Percentiles rank a stretch among this genome's conserved stretches.
These are phyloP conservation scores for Cynodonichthys magdalenae DNA, from an alignment of 2,797 vertebrate genomes.

Conservation along the genomic window DNA sequence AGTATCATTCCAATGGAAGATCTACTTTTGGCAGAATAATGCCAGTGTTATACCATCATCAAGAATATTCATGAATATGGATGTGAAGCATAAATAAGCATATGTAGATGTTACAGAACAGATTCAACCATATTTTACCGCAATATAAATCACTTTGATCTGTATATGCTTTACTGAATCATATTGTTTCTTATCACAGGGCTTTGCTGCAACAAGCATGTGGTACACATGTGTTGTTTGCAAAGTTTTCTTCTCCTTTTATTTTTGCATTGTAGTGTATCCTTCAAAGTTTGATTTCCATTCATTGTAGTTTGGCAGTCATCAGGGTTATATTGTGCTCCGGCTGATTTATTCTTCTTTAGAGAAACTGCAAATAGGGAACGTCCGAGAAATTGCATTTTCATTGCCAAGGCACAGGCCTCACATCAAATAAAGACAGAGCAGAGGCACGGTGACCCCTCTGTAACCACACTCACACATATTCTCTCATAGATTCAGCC, in stretches of 20 bases:
- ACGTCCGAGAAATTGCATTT: slow-evolving; percentile 69
- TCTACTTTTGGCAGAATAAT: slow-evolving; percentile 77
- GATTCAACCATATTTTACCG: slow-evolving; percentile 59
- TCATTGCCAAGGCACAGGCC: slow-evolving; percentile 62
- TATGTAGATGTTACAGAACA: slow-evolving; percentile 72
- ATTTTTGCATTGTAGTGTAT: slow-evolving; percentile 49
- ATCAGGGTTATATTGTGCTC: slow-evolving; percentile 40
- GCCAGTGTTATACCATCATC: slow-evolving; percentile 72
- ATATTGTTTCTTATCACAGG: slow-evolving; percentile 59
- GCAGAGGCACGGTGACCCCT: slow-evolving; percentile 52
- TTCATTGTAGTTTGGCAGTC: slow-evolving; percentile 15
- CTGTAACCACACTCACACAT: slow-evolving; percentile 19
- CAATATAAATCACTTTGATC: slow-evolving; percentile 69
- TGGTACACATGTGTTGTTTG: slow-evolving; percentile 58
- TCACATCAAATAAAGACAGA: slow-evolving; percentile 72
- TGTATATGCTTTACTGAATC: slow-evolving; percentile 59
- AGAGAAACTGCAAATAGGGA: slow-evolving; percentile 79
- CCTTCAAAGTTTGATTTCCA: slow-evolving; percentile 40
- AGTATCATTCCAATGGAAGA: slow-evolving; percentile 77
- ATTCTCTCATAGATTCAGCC: slow-evolving; percentile 16
- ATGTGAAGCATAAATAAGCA: slow-evolving; percentile 71
- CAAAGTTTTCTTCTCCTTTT: slow-evolving; percentile 41
- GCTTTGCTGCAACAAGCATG: slow-evolving; percentile 47
- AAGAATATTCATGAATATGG: slow-evolving; percentile 77
- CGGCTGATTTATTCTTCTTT: slow-evolving; percentile 69